Evolutionary conservation across 2,888 invertebrate genomes (phyloP), one percentile per base, ranked within the genome.

Genomic region (Labia minor): DNA sequence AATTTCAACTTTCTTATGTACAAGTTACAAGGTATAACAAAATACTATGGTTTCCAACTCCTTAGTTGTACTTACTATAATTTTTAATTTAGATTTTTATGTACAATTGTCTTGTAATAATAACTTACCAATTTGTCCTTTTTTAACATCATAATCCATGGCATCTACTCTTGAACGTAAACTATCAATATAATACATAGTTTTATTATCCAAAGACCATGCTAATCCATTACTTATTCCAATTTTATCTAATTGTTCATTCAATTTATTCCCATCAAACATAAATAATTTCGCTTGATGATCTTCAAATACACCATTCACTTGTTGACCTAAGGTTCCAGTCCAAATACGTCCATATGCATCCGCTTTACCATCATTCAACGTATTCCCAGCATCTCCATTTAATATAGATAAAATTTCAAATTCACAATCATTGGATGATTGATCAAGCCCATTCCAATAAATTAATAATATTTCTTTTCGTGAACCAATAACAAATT

Each of bases 221-320:
- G 88, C 86, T 37, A 92, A 78, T 0, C 92, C 92, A 77, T 92
- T 92, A 33, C 89, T 85, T 71, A 90, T 84, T 71, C 84, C 83
- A 19, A 89, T 76, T 65, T 75, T 14, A n/a, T 49, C 16, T 3
- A 49, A 16, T 49, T 49, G 49, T 49, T 4, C n/a, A 8, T 14
- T 49, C 14, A 16, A 14, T 14, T n/a, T 49, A n/a, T 11, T n/a
- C 16, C 49, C 49, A 3, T 3, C 14, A 2, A 8, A 4, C 2
- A 8, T 8, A 49, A 49, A 4, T 8, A 8, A 49, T 16, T 8
- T 2, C 14, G 3, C 14, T 2, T 14, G 6, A 3, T 49, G 49
- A 14, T 14, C n/a, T 49, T 49, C 8, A 4, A 4, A 14, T 4
- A 11, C 16, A 3, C 49, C 49, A 14, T 49, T 16, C 14, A 8